A percentile compares a stretch with the other conserved stretches of the same genome.
These are phyloP conservation scores for Ceryle rudis DNA, from an alignment of 2,797 vertebrate species.

Conservation along the genomic window DNA sequence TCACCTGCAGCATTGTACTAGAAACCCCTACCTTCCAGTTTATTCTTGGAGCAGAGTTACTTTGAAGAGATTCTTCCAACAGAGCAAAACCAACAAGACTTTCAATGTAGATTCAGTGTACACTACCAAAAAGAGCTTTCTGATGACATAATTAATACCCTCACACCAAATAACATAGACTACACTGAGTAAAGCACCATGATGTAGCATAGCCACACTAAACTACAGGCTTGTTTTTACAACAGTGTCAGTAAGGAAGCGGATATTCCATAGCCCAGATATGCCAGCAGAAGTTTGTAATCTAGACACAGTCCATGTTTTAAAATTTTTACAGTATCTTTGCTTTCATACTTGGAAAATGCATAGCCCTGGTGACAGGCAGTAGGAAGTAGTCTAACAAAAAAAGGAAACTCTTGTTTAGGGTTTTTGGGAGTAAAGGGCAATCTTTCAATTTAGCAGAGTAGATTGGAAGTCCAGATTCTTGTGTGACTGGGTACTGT, in stretches of 20 bases:
- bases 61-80: neutral
- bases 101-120: neutral
- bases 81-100: neutral
- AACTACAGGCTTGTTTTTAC: neutral
- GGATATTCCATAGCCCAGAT: neutral
- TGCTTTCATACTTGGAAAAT: neutral
- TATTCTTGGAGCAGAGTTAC: neutral
- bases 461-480: constrained; percentile 19
- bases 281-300: constrained; percentile 16
- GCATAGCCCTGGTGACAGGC: neutral
- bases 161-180: neutral
- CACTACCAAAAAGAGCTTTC: neutral
- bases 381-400: neutral
- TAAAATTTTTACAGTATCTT: neutral
- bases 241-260: neutral
- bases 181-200: neutral
- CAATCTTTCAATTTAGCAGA: constrained; percentile 9
- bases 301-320: neutral
- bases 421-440: constrained; percentile 6
- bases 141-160: neutral
- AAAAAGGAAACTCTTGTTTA: neutral
- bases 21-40: neutral
- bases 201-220: neutral
- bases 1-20: neutral
- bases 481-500: constrained; percentile 36